Evolutionary conservation across 2,113 vertebrate species (phyloP), one percentile per base, ranked within the genome.

Genomic region (Propithecus coquereli): DNA sequence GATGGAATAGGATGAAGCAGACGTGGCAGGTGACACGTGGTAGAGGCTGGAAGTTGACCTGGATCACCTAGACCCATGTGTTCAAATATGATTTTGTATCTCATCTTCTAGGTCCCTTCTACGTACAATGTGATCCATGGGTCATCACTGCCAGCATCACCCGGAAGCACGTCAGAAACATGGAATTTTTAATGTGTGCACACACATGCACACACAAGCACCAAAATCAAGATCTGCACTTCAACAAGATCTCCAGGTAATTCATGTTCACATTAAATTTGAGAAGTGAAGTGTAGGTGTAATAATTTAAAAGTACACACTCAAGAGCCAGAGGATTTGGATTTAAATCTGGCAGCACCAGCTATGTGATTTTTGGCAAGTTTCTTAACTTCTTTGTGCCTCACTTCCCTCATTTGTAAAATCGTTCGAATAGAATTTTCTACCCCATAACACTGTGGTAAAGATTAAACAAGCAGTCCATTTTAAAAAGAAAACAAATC

Each of bases 81-180:
- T 20, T n/a, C 14, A 63, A 92, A 50, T 5, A 2, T 0, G 14
- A 61, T 25, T 23, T 65, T 20, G 17, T 3, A 27, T 59, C 50
- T 87, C 43, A 47, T 59, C n/a, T 17, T 47, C 20, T 23, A 30
- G 23, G n/a, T n/a, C 11, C 23, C 50, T 30, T 63, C 89, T 70
- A 14, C 63, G 17, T 3, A 0, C 2, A 34, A 1, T 32, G 17
- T 18, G 74, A 50, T 3, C 23, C 43, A 23, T 6, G 0, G 20
- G 34, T n/a, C 65, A 59, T 59, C 27, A 30, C 34, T 0, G 30
- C 30, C 17, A 17, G 14, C 30, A 12, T 18, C 76, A 63, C 14
- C 5, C 27, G 8, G 43, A 96, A 63, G 14, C n/a, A 47, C 14
- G 3, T 40, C 45, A 68, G 54, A 80, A 59, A 37, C 7, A 14